These are phyloP conservation scores for Sinocyclocheilus grahami DNA, from an alignment of 2,113 vertebrate species.

Conservation along the genomic window DNA sequence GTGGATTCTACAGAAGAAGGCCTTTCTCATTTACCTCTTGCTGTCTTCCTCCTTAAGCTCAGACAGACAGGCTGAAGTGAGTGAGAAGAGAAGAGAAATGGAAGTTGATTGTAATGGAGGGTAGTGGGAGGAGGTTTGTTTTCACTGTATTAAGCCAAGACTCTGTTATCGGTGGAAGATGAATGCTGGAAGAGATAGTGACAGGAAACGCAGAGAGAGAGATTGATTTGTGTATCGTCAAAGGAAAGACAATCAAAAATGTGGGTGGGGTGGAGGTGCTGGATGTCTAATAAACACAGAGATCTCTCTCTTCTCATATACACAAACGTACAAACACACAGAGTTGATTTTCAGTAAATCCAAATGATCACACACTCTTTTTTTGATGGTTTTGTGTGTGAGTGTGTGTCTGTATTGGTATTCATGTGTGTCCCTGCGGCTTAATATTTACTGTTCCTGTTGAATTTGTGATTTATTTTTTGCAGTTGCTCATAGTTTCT, in stretches of 20 bases:
- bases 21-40: conserved; percentile 3
- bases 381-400: neutral
- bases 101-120: conserved; percentile 26
- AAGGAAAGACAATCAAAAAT: conserved; percentile 32
- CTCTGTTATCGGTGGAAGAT: conserved; percentile 24
- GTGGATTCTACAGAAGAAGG: neutral
- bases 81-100: neutral
- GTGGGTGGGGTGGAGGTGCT: neutral
- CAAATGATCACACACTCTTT: neutral
- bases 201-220: conserved; percentile 18
- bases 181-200: conserved; percentile 26
- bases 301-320: neutral
- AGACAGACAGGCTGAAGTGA: conserved; percentile 6
- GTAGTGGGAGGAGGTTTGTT: conserved; percentile 31
- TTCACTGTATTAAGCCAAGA: conserved; percentile 36
- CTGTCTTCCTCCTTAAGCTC: conserved; percentile 1
- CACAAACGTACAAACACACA: neutral
- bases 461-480: conserved; percentile 29
- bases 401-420: neutral
- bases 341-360: conserved; percentile 6
- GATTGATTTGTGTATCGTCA: conserved; percentile 37
- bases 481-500: conserved; percentile 17
- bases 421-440: neutral
- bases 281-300: neutral
- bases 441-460: conserved; percentile 21